Evolutionary conservation across 1,140 invertebrate species (phyloP), one percentile per base, ranked within the genome.

Genomic region (Pseudomyrmex sp.): DNA sequence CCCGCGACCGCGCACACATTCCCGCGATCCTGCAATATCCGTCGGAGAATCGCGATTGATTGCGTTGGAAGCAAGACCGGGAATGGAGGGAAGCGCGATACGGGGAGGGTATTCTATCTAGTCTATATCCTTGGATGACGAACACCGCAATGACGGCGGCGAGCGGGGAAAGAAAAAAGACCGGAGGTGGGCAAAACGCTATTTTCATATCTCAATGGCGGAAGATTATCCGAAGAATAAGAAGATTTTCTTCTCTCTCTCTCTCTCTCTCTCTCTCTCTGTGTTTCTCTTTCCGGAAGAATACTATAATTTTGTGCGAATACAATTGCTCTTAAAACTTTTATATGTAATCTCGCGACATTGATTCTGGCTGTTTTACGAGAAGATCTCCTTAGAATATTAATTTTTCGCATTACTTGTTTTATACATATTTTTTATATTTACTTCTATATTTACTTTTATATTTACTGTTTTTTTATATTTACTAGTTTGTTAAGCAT

Each of bases 161-260:
- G 35, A 26, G 52, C 35, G 52, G 44, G 44, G 20, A 48, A 80
- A 35, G 48, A 50, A 26, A 63, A 63, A 63, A 12, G 4, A 54
- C 50, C 13, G 63, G 75, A 58, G 48, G 74, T 20, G 12, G 5
- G 2, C 48, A 20, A 79, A 58, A 26, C 75, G 46, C 54, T 80
- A 80, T 80, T 72, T 80, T 54, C 54, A 72, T 80, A 80, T 80
- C 44, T 70, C 54, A 26, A 70, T 50, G 76, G 59, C 44, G 20
- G 3, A 70, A 20, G 76, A 80, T 80, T 70, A 70, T 70, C 12
- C 66, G 20, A 3, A 20, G 52, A 3, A 52, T n/a, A 23, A 48
- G 10, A 44, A 44, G 18, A 52, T 10, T 44, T 66, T 18, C 35
- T 35, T 35, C 35, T 35, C 35, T 35, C 7, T 35, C 5, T 35